Percentiles rank a stretch among this genome's conserved stretches.
Evolutionary conservation across 2,888 invertebrate genomes (phyloP).

Genomic region (Rhabditophanes sp.): DNA sequence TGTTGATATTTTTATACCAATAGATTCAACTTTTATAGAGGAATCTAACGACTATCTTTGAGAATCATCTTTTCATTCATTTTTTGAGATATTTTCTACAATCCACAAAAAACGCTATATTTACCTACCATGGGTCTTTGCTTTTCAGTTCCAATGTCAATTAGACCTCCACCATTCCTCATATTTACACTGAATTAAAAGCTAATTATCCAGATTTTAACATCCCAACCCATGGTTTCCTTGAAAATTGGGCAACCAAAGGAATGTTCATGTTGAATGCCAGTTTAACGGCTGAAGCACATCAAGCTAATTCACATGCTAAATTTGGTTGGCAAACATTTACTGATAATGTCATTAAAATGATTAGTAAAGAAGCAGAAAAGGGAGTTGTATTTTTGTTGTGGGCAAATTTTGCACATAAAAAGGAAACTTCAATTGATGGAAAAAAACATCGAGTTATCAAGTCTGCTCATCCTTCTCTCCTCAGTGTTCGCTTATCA

Average conservation of each 20-base stretch:
- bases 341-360: constrained; percentile 52
- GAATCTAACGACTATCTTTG: no score
- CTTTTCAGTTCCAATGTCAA: no score
- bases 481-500: constrained; percentile 51
- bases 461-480: constrained; percentile 53
- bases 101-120: no score
- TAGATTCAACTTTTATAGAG: no score
- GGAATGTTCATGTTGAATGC: constrained; percentile 47
- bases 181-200: constrained; percentile 50
- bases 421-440: constrained; percentile 47
- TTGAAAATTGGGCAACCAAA: constrained; percentile 54
- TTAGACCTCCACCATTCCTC: no score
- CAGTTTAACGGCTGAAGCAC: constrained; percentile 43
- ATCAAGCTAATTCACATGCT: constrained; percentile 53
- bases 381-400: constrained; percentile 53
- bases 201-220: constrained; percentile 50
- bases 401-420: constrained; percentile 53
- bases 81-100: no score
- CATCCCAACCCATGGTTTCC: constrained; percentile 51
- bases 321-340: constrained; percentile 54
- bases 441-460: constrained; percentile 42
- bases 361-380: no score
- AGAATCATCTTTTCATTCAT: no score
- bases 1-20: no score
- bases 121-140: no score